Evolutionary conservation across 2,113 vertebrate genomes (phyloP).

Genomic region (Podilymbus podiceps): DNA sequence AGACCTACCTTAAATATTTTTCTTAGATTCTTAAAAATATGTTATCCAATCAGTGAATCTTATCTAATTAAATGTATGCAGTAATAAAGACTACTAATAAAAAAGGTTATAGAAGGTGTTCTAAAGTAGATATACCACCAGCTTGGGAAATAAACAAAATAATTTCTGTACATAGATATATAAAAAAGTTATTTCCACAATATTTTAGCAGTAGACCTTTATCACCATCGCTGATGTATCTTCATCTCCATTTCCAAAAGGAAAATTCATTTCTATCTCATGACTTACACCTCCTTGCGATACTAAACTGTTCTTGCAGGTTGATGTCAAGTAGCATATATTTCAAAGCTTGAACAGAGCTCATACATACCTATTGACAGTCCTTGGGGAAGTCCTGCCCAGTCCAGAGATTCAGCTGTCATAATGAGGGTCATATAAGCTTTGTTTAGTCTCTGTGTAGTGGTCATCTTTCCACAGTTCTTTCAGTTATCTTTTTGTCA

Average conservation of each 20-base stretch:
- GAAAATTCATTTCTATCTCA: background rate
- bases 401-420: background rate
- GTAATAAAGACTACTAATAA: background rate
- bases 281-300: background rate
- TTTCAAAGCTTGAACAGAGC: background rate
- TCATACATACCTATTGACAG: background rate
- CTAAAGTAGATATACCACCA: background rate
- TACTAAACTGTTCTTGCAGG: background rate
- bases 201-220: background rate
- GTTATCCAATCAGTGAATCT: background rate
- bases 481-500: background rate
- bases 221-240: background rate
- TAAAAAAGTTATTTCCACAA: background rate
- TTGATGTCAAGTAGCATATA: background rate
- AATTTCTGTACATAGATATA: background rate
- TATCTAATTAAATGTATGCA: background rate
- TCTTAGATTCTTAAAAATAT: background rate
- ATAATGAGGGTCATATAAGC: background rate
- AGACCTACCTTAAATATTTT: background rate
- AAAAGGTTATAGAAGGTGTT: background rate
- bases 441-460: background rate
- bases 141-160: background rate
- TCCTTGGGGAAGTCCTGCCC: background rate
- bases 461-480: background rate
- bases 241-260: background rate